Evolutionary conservation across 2,113 vertebrate genomes (phyloP), one percentile per base, ranked within the genome.

Genomic region (Lophura nycthemera): DNA sequence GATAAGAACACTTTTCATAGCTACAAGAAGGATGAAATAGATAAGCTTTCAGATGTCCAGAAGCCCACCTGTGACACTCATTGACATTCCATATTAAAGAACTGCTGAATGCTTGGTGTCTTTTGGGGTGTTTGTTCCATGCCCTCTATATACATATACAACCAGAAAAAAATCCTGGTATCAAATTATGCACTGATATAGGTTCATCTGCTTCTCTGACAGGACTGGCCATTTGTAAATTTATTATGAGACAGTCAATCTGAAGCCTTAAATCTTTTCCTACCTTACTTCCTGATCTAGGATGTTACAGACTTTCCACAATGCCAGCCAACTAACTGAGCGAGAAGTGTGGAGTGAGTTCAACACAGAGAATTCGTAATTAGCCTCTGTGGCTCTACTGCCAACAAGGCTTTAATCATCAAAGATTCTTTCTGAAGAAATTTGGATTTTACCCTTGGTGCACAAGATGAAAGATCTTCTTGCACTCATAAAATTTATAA

Each of bases 401-500:
- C 63, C 74, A 79, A 38, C 16, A 87, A 45, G 11, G 1, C 50
- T 76, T 90, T 92, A 91, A 72, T 86, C 66, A 91, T 82, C 48
- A 86, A 82, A 88, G 47, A 85, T 30, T 60, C 22, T 45, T 85
- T 84, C 54, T 38, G 66, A 95, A 85, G 42, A 90, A 90, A 82
- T 38, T 8, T 48, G 13, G 2, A 7, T 78, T 90, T 78, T 92
- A 30, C n/a, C 27, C 38, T 79, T 83, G 43, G 43, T 79, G 70
- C 36, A 42, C 32, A 77, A 64, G 20, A 63, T 4, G 10, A 81
- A 76, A 34, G 13, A 43, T 74, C 11, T 70, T 34, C 79, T 76
- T 88, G 34, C 52, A 14, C 19, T 80, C 24, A 57, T n/a, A 64
- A 90, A 69, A 85, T 57, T 73, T 48, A 16, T 36, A 57, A 74